A percentile compares a stretch with the other conserved stretches of the same genome.
phyloP scores from a whole-genome alignment of 2,888 invertebrate species.

The Campoletis raptor region DNA sequence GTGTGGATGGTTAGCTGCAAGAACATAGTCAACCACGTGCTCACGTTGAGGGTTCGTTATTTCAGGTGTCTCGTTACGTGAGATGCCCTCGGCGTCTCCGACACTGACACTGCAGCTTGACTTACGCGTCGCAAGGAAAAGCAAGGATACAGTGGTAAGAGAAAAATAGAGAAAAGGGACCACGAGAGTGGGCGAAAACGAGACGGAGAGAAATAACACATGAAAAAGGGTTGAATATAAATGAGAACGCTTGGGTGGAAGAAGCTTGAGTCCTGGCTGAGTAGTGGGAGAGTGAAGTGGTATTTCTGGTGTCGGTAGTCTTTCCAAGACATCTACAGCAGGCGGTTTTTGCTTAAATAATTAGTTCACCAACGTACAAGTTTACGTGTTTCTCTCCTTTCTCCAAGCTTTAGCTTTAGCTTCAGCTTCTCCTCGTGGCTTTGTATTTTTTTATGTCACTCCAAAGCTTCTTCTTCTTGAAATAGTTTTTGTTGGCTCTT shows the following conservation, averaged over 20 bases:
- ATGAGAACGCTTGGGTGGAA: slow-evolving; percentile 17
- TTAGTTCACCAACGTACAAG: slow-evolving; percentile 35
- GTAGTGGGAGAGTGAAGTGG: slow-evolving; percentile 26
- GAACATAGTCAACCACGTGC: slow-evolving; percentile 51
- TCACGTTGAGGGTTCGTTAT: slow-evolving; percentile 69
- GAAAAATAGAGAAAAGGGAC: background rate
- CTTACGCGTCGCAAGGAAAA: slow-evolving; percentile 30
- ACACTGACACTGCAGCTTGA: slow-evolving; percentile 37
- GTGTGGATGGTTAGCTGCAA: slow-evolving; percentile 31
- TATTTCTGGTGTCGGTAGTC: slow-evolving; percentile 20
- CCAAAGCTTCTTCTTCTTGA: background rate
- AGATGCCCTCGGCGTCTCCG: slow-evolving; percentile 55
- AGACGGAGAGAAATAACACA: slow-evolving; percentile 18
- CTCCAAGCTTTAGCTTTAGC: background rate
- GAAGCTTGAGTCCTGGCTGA: slow-evolving; percentile 1
- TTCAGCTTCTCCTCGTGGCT: background rate
- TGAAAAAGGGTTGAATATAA: slow-evolving; percentile 47
- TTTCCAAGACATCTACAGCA: slow-evolving; percentile 5
- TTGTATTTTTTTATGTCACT: background rate
- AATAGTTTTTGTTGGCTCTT: slow-evolving; percentile 16
- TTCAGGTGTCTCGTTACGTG: slow-evolving; percentile 73
- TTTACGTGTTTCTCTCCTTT: slow-evolving; percentile 1
- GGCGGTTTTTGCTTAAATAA: slow-evolving; percentile 51
- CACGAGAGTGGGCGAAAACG: background rate
- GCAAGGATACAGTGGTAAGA: slow-evolving; percentile 6